Base-by-base conservation (phyloP, 2,888 invertebrate species). In the Sphaeridia pumilis region DNA sequence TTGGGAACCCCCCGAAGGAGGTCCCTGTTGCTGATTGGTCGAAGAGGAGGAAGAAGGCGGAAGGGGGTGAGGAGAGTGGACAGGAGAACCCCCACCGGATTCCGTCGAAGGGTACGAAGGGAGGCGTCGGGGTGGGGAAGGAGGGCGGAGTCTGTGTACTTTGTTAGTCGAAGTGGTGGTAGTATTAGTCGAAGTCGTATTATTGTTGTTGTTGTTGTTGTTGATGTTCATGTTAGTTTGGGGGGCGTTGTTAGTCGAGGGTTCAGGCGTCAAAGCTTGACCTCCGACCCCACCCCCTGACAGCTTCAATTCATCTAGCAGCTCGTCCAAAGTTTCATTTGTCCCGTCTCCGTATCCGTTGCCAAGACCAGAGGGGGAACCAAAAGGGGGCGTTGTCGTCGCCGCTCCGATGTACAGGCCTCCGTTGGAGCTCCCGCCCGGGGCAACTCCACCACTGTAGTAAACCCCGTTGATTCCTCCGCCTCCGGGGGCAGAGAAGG, bases 211-310 rank as follows among this genome's bases (percentile, higher is more conserved):
- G 75, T 56, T 75, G 58, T 59, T 64, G 43, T 75, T 75, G 57
- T 77, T 74, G 61, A 77, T 76, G 44, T 71, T 51, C 73, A 76
- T 22, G 73, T 71, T 57, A 69, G 70, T 58, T 58, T 61, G 90
- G 84, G 90, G 87, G 81, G 89, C 87, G 84, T 89, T 90, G 82
- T 89, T 88, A 78, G 87, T 78, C 75, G n/a, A n/a, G n/a, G n/a
- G 70, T 58, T 58, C 59, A 89, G 84, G 90, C 87, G 81, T 89
- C 87, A 83, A 89, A 90, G 82, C 89, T 88, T 78, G 87, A 78
- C 75, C 69, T 74, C 70, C 60, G 53, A 73, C 72, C 71, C 55
- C 58, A 75, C 45, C 45, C 10, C 35, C 46, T 17, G 38, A 28
- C 20, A 46, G 21, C 25, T 52, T 14, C 2, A 52, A 17, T 17